Evolutionary conservation across 2,113 vertebrate species (phyloP), one percentile per base, ranked within the genome.

Genomic region (Gobiocypris rarus): DNA sequence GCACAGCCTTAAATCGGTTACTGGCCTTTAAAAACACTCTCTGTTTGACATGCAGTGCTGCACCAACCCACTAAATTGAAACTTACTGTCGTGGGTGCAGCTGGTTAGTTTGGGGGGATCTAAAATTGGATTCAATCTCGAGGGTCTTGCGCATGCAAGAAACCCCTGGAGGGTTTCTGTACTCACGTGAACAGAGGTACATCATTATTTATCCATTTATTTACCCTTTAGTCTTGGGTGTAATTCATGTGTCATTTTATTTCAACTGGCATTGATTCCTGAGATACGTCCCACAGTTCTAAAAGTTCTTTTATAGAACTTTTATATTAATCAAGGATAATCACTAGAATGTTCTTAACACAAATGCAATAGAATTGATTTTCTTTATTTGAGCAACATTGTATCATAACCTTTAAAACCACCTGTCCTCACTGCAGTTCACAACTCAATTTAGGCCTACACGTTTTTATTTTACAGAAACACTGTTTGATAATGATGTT

Each of bases 61-160:
- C 86, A 91, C 87, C 92, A 85, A 85, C 93, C 93, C 90, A 93
- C 91, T 88, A 74, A 76, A 88, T 88, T 89, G 90, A 92, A 91
- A 92, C 88, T 87, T 69, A 74, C 83, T 87, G 28, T 73, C 41
- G 89, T 92, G 89, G 90, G 90, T 90, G 92, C 86, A 83, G 85
- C 82, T 43, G 82, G 65, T 84, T 59, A 88, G 80, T 87, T 26
- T 28, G 54, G 69, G 81, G 48, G 19, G 87, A 48, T 71, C 90
- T 92, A 92, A 90, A 90, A 90, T 86, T 85, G 88, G 84, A 91
- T 82, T 22, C 13, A n/a, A 65, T 54, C 73, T 69, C 1, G 52
- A 43, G 50, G 63, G 79, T 84, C 74, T 76, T 81, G 69, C 75
- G 76, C 26, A 67, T 65, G 65, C 79, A 50, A 59, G 77, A 70